Evolutionary conservation across 2,113 vertebrate species (phyloP), one percentile per base, ranked within the genome.

Genomic region (Siphamia tubifer): DNA sequence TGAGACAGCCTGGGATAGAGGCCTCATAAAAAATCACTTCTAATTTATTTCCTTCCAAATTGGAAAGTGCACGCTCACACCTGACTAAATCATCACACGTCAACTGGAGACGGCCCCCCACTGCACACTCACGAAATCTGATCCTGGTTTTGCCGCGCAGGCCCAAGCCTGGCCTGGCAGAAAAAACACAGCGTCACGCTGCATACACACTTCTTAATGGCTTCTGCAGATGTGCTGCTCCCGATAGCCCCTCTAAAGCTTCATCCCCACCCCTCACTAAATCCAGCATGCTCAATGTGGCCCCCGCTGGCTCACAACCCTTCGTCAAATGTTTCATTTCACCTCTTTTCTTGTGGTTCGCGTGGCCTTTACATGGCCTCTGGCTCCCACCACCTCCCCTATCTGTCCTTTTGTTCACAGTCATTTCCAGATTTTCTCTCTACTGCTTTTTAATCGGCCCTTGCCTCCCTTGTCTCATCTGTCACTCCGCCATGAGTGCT

Each of bases 1-100:
- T 32, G 68, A 80, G 88, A 87, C 77, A 86, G 87, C 66, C 68
- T 48, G 77, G 74, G 94, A 96, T 92, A 92, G 93, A 95, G 92
- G 93, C 91, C 95, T 97, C 96, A 95, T 98, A 98, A 98, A 93
- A 92, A 98, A 98, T 96, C 94, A 95, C 94, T 95, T 94, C 93
- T 96, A 96, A 98, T 99, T 98, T 99, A 98, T 98, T 96, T 92
- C 89, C 94, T 94, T 93, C 93, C 94, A 98, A 99, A 98, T 98
- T 98, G 96, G 96, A 98, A 97, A 98, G 95, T 97, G 98, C 96
- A 98, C 95, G 96, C 98, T 98, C 96, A 98, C 98, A 99, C 98
- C 98, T 99, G 98, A 99, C 98, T 99, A 99, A 98, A 99, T 98
- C 98, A 98, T 99, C 97, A 99, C 91, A 86, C 93, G 95, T 96